Base-by-base conservation (phyloP, 2,113 vertebrate species). In the Chaenocephalus aceratus region DNA sequence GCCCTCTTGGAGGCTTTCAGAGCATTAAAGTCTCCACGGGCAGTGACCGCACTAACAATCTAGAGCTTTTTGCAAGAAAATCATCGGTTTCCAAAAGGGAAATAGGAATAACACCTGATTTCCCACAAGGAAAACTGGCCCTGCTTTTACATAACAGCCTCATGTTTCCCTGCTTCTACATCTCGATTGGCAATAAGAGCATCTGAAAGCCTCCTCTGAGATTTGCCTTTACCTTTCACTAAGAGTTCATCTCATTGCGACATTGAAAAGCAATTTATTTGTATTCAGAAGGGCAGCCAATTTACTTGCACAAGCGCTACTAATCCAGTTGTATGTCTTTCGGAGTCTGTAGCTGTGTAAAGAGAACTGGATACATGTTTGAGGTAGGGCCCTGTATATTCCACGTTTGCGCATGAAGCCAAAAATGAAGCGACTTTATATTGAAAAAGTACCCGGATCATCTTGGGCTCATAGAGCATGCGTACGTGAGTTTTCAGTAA, bases 1-100 rank as follows among this genome's bases (percentile, higher is more conserved):
- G 58, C 60, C 78, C 44, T 75, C 68, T 36, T 18, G 36, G 77
- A 74, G 48, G 64, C 79, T 81, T 80, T 83, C 26, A 68, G 49
- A 66, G 59, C 69, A 57, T 74, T 74, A 72, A 77, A 61, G 30
- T 77, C 71, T 86, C 80, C 36, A 70, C 0, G 21, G 51, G 41
- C 57, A 75, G 34, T 23, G 46, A 63, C 48, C 14, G 18, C 23
- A 52, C 64, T 52, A n/a, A 60, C 23, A 58, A 41, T 63, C 46
- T 68, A 15, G 48, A 52, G 69, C 30, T 52, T n/a, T 63, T 68
- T 56, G 59, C 69, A 68, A 46, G 46, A 68, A 72, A 75, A 84
- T 41, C 5, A 16, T 68, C 64, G 15, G 4, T 80, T 79, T 71
- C 64, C 45, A 59, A 30, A 62, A 63, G 18, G 53, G 10, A 61